Conservation (phyloP, 1,140 invertebrate species). For the Adelges cooleyi region DNA sequence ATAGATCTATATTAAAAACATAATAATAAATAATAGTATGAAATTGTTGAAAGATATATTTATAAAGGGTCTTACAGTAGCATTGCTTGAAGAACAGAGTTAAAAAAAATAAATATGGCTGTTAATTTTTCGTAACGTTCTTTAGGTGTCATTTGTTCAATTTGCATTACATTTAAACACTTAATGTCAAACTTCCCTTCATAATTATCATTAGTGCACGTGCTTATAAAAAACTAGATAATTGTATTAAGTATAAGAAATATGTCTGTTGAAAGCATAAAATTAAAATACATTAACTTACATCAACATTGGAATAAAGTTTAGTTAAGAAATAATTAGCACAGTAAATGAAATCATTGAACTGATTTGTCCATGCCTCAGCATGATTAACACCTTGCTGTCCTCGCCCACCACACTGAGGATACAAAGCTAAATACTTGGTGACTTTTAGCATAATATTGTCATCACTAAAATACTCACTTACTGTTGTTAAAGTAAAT, state of each 20-base stretch:
- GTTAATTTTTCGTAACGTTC: constrained; percentile 15
- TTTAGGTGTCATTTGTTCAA: constrained; percentile 7
- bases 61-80: neutral
- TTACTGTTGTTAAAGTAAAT: constrained; percentile 1
- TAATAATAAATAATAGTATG: no score
- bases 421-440: constrained; percentile 18
- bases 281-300: neutral
- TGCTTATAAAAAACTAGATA: neutral
- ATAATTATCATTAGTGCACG: neutral
- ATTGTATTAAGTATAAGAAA: no score
- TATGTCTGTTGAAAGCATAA: no score
- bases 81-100: constrained; percentile 14
- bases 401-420: constrained; percentile 20
- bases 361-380: constrained; percentile 22
- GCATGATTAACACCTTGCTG: constrained; percentile 11
- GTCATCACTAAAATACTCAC: neutral
- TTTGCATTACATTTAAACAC: constrained; percentile 1
- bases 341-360: constrained; percentile 10
- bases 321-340: constrained; percentile 6
- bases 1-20: neutral
- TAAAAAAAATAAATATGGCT: constrained; percentile 16
- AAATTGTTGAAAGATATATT: no score
- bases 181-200: constrained; percentile 7
- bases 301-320: constrained; percentile 1
- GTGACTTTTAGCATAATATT: constrained; percentile 1